Conservation (phyloP, 2,888 invertebrate species). For the Coelopa pilipes region DNA sequence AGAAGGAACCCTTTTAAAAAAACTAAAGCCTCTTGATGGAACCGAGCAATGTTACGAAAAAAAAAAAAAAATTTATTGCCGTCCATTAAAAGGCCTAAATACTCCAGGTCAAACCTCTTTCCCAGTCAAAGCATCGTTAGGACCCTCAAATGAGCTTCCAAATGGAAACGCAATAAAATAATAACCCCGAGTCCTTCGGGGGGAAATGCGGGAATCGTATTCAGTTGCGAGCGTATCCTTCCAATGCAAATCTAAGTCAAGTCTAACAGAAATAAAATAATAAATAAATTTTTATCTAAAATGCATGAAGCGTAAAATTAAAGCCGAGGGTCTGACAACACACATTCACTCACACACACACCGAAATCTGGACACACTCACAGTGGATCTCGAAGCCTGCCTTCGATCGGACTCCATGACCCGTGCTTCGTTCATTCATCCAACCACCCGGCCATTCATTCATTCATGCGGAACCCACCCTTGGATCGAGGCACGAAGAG, state of each 20-base stretch:
- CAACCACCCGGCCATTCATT: neutral
- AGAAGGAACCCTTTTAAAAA: too few relatives aligned
- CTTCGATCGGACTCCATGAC: slow-evolving; percentile 18
- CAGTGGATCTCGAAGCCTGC: neutral
- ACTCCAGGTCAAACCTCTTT: too few relatives aligned
- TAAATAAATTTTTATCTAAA: slow-evolving; percentile 32
- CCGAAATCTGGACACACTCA: too few relatives aligned
- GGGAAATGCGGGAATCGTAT: neutral
- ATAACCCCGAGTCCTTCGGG: neutral
- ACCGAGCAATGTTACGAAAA: too few relatives aligned
- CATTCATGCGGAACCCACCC: slow-evolving; percentile 8
- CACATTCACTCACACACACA: neutral
- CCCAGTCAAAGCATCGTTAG: neutral
- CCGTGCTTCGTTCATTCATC: slow-evolving; percentile 28
- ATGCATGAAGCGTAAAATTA: slow-evolving; percentile 31
- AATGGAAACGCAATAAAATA: slow-evolving; percentile 4
- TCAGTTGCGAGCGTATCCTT: neutral
- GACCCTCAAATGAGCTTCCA: neutral
- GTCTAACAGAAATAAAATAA: slow-evolving; percentile 19
- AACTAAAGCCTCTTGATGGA: too few relatives aligned
- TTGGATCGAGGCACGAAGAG: neutral
- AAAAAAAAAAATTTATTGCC: too few relatives aligned
- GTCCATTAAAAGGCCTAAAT: too few relatives aligned
- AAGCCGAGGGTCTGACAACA: slow-evolving; percentile 26
- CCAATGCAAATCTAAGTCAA: neutral